Base-by-base conservation (phyloP, 1,140 invertebrate genomes). In the Radopholus similis region DNA sequence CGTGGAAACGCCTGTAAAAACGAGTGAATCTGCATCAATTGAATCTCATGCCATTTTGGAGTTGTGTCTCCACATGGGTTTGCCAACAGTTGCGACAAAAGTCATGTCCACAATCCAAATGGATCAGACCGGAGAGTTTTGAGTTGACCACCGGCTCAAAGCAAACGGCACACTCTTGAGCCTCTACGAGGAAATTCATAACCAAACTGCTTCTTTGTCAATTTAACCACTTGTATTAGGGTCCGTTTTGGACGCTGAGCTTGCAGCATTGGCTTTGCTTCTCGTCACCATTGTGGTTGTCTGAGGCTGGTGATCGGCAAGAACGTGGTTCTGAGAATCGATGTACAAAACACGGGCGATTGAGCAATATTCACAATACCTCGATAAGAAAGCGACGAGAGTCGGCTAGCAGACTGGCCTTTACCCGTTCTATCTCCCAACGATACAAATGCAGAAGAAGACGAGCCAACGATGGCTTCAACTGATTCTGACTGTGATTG, bases 361-460 rank as follows among this genome's bases (percentile, higher is more conserved):
- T 57, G 32, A 37, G 13, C 26, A 57, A 30, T 11, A 38, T 30
- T 15, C 21, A 32, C 26, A 38, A 40, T 54, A 49, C 54, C 34
- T 71, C 42, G n/a, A 32, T 15, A 15, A 62, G 44, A 30, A 71
- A 28, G 18, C 35, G 35, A 18, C 47, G 34, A 35, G 9, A 32
- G 28, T 53, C 47, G 26, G 34, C 38, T 21, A 15, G n/a, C 18
- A 30, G 28, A 26, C 68, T 42, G 8, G 18, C 37, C 15, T 32
- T 71, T 70, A 72, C 42, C 26, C 34, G n/a, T 2, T 71, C 70
- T 6, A 74, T 63, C 38, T 78, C 56, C 75, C 75, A 74, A 28
- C 40, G 40, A 51, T 75, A 65, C 13, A 77, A 55, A 40, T 40
- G 58, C 28, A 74, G 30, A 28, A 77, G 23, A 26, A 73, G 38